Evolutionary conservation across 2,113 vertebrate species (phyloP).

Genomic region (Ciconia boyciana): DNA sequence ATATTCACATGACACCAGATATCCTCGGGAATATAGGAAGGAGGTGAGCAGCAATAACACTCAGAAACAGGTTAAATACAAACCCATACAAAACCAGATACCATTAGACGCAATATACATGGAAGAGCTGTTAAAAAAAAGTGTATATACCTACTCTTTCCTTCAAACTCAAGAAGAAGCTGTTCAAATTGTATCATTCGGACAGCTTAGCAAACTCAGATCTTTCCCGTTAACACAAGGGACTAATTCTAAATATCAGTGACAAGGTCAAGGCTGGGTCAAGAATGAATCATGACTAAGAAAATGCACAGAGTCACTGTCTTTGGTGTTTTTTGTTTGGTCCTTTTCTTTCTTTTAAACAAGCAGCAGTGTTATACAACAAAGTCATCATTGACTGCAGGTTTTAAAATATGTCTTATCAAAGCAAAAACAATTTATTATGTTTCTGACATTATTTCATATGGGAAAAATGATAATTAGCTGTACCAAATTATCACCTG

Average conservation of each 20-base stretch:
- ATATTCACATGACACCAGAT: neutral
- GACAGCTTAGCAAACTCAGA: neutral
- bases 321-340: neutral
- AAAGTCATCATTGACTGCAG: neutral
- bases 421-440: constrained; percentile 42
- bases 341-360: neutral
- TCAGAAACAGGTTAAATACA: neutral
- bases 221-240: neutral
- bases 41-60: neutral
- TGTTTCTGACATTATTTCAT: constrained; percentile 40
- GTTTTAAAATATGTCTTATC: constrained; percentile 25
- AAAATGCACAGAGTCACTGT: neutral
- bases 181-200: neutral
- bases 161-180: neutral
- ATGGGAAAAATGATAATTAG: constrained; percentile 60
- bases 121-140: neutral
- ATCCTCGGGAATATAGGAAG: neutral
- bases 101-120: neutral
- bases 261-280: neutral
- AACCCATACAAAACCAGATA: neutral
- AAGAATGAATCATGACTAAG: neutral
- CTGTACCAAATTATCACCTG: constrained; percentile 63
- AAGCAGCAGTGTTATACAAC: neutral
- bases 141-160: neutral
- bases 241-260: neutral